Conservation (phyloP, 2,888 invertebrate genomes). For the Gastrophysa polygoni region DNA sequence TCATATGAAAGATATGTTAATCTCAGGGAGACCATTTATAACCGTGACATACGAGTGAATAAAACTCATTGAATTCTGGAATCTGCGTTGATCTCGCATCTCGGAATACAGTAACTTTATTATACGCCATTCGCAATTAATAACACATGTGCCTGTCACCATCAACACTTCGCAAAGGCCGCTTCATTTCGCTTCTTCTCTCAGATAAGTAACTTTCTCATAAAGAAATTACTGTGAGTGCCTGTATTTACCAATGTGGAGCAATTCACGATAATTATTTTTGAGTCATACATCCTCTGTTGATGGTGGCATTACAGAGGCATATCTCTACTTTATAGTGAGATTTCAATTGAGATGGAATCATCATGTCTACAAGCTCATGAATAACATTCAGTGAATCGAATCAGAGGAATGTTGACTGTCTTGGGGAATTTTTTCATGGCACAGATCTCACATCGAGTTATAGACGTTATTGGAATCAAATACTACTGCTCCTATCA, state of each 20-base stretch:
- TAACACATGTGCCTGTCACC: conserved; percentile 14
- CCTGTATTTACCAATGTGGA: background rate
- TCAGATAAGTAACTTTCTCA: conserved; percentile 7
- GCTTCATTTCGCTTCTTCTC: conserved; percentile 9
- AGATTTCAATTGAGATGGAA: background rate
- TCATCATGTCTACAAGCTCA: background rate
- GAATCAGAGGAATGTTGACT: no score
- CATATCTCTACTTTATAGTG: no score
- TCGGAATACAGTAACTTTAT: conserved; percentile 8
- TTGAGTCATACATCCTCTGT: background rate
- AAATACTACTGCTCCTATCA: no score
- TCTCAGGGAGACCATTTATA: background rate
- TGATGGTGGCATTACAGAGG: background rate
- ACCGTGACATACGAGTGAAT: background rate
- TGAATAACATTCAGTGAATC: background rate
- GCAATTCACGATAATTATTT: background rate
- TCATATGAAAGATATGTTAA: background rate
- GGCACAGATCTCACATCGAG: no score
- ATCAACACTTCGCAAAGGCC: conserved; percentile 15
- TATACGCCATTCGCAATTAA: conserved; percentile 11
- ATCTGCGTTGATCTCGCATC: background rate
- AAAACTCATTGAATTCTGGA: background rate
- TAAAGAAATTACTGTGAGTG: conserved; percentile 13
- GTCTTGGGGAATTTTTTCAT: no score
- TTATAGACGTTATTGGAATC: no score